A percentile compares a stretch with the other conserved stretches of the same genome.
Evolutionary conservation across 1,140 invertebrate genomes (phyloP).

Genomic region (Maniola jurtina): DNA sequence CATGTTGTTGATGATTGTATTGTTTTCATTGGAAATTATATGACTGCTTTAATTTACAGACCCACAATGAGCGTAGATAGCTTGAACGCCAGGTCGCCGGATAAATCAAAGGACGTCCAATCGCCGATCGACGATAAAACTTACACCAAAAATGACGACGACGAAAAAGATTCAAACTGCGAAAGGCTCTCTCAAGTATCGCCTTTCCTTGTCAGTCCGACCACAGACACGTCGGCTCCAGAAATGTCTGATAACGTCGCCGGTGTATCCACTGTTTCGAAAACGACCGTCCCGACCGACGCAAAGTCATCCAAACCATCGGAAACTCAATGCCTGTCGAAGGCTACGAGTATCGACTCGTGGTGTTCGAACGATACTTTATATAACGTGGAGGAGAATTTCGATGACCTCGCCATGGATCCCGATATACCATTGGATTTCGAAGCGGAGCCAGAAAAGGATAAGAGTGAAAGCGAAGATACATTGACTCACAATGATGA

Average conservation of each 20-base stretch:
- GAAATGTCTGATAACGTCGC: slow-evolving; percentile 56
- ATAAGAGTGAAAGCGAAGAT: slow-evolving; percentile 62
- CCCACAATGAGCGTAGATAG: slow-evolving; percentile 75
- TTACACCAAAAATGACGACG: slow-evolving; percentile 56
- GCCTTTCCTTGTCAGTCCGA: slow-evolving; percentile 65
- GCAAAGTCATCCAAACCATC: slow-evolving; percentile 68
- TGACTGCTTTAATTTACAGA: slow-evolving; percentile 45
- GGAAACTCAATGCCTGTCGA: slow-evolving; percentile 73
- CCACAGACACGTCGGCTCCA: slow-evolving; percentile 61
- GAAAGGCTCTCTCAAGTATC: slow-evolving; percentile 70
- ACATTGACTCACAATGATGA: slow-evolving; percentile 67
- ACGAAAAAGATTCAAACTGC: slow-evolving; percentile 57
- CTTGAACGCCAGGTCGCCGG: slow-evolving; percentile 64
- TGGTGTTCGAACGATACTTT: slow-evolving; percentile 82
- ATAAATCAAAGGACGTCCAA: slow-evolving; percentile 38
- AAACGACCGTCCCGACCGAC: slow-evolving; percentile 69
- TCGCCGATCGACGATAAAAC: slow-evolving; percentile 57
- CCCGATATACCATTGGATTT: slow-evolving; percentile 54
- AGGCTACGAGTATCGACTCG: slow-evolving; percentile 81
- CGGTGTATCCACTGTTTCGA: slow-evolving; percentile 66
- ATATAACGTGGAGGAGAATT: slow-evolving; percentile 81
- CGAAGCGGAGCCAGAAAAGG: slow-evolving; percentile 44
- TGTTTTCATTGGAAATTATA: neutral
- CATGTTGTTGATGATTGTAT: neutral
- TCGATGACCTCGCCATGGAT: slow-evolving; percentile 72